Base-by-base conservation (phyloP, 2,888 invertebrate genomes). In the Cheilosia pagana region DNA sequence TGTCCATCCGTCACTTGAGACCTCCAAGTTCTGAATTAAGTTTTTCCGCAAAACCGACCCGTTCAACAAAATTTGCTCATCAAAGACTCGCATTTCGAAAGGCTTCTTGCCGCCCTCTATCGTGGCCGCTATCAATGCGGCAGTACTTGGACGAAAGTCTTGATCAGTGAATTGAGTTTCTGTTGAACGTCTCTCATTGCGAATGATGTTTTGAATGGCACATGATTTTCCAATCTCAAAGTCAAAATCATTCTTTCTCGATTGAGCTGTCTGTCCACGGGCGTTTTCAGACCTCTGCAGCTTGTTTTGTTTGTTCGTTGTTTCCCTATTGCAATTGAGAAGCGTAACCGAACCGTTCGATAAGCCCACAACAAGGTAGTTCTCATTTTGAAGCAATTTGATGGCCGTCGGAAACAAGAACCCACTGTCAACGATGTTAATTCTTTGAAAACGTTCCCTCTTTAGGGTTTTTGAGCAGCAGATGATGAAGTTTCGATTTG, bases 181-280 rank as follows among this genome's bases (percentile, higher is more conserved):
- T 21, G 88, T 87, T 1, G 88, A 87, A 31, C 88, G 88, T 12
- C 91, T 88, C 63, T 92, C 91, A 67, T 89, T 91, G 10, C 90
- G 88, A 57, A 92, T 90, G 8, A 92, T 91, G 75, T 92, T 92
- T 85, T 92, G 92, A 79, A 92, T 92, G 50, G 91, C 90, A 86
- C 92, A 92, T 0, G 92, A 92, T 87, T 92, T 92, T 19, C 90
- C 90, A 4, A 88, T 89, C 16, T 89, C 88, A 3, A 86, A 39
- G 48, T 88, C 88, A 16, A 85, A 53, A 31, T 57, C 77, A 45
- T 59, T 62, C 8, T 48, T 8, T 10, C 28, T 48, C 0, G 23
- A 25, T 16, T 52, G 53, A 4, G 55, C n/a, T 31, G 53, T 55
- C 8, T 43, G 14, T 0, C 77, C 41, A 8, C 7, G 67, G 1